Base-by-base conservation (phyloP, 1,140 invertebrate genomes). In the Anthonomus grandis region DNA sequence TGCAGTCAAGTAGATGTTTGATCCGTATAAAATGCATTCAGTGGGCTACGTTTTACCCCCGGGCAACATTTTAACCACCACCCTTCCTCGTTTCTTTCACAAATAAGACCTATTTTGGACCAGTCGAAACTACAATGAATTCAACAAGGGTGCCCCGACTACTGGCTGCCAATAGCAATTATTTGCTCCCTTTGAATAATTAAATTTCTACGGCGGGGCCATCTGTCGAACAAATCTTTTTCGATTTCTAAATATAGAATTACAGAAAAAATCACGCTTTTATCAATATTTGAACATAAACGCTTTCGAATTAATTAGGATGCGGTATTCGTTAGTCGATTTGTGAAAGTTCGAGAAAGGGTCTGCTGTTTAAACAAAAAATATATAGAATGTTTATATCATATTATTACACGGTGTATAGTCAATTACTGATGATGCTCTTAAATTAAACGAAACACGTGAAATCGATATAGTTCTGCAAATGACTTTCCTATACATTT, bases 181-280 rank as follows among this genome's bases (percentile, higher is more conserved):
- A 71, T 71, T 71, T 69, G 65, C 64, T 70, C 70, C 70, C 68
- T 70, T 70, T 70, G 68, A 71, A 71, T 71, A 70, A 71, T 70
- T 71, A 64, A 71, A 70, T 71, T 69, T 71, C 65, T 59, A 63
- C 62, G 59, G 66, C 59, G 50, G 62, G 65, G 55, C 68, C 69
- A 71, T 71, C 69, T 71, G 69, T 70, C 66, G n/a, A n/a, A n/a
- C 60, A 61, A 64, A 65, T 65, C 55, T 66, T 59, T 51, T 37
- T 47, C 21, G 12, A 45, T 46, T 37, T 21, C 39, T 47, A 60
- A 63, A 59, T 65, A 60, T 65, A 64, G 39, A 50, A 57, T 65
- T 65, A 58, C 64, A 27, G 45, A 64, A 64, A 63, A 57, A 57
- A 49, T 48, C 2, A 36, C n/a, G n/a, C n/a, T 44, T 57, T 57